Evolutionary conservation across 2,797 vertebrate species (phyloP), one percentile per base, ranked within the genome.

Genomic region (Eulemur rubriventer): DNA sequence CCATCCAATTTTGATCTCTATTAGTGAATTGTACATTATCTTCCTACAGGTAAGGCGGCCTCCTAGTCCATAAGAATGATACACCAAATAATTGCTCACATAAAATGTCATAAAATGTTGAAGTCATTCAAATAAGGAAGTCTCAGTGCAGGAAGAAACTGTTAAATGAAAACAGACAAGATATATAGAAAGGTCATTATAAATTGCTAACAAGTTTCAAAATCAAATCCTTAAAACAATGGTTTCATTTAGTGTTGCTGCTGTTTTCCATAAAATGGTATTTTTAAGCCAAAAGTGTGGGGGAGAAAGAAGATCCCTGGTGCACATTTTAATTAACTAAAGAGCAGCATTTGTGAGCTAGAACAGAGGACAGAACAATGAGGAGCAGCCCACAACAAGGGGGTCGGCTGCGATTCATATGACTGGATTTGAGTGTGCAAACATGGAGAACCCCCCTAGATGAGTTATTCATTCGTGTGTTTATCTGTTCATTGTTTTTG

Each of bases 401-500:
- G 91, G 72, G 41, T 80, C 76, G 20, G 72, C 52, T 86, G 73
- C 41, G 93, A n/a, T 57, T 82, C 38, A 80, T 2, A 84, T 65
- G 63, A 41, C 0, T 48, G 69, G 76, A 38, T 69, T 94, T 55
- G 93, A 97, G 92, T 73, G 46, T 80, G 67, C 92, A 98, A 96
- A 97, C 73, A 96, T 4, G 24, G 73, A 95, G 38, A 95, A 55
- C 48, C 88, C 91, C 91, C 93, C 93, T 92, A 14, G 80, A 97
- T 94, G 92, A 97, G 76, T 92, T 91, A 97, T 86, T 79, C 46
- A 79, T 55, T 65, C 41, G 7, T 97, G 92, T 97, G 48, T 95
- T 97, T 87, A 94, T 96, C 38, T 96, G 88, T 97, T 97, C 97
- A 78, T 95, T 98, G 80, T 94, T 97, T 96, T 95, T 75, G 61